phyloP scores from a whole-genome alignment of 2,888 invertebrate species.

The Hyalella azteca region DNA sequence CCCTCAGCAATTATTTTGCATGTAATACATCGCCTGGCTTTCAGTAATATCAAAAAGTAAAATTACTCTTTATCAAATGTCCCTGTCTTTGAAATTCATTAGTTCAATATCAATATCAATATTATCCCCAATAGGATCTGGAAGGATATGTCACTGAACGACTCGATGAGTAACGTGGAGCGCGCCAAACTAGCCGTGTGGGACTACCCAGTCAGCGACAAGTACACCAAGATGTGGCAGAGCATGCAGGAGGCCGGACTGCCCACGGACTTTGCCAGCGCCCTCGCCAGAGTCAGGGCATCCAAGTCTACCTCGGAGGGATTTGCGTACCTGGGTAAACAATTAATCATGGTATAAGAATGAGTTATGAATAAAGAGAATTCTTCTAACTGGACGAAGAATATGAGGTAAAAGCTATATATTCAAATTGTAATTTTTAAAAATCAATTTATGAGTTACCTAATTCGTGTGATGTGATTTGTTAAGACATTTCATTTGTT shows the following conservation, averaged over 20 bases:
- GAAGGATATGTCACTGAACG: constrained; percentile 97
- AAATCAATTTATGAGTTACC: too few relatives aligned
- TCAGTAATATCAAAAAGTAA: background rate
- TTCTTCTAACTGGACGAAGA: too few relatives aligned
- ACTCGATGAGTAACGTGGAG: constrained; percentile 86
- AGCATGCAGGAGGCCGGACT: constrained; percentile 87
- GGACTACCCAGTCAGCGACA: constrained; percentile 98
- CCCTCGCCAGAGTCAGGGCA: constrained; percentile 75
- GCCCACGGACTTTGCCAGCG: constrained; percentile 79
- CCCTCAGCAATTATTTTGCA: too few relatives aligned
- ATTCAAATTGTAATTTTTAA: too few relatives aligned
- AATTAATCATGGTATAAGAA: too few relatives aligned
- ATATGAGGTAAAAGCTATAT: too few relatives aligned
- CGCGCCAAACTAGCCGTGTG: constrained; percentile 94
- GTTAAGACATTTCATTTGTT: too few relatives aligned
- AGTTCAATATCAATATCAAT: too few relatives aligned
- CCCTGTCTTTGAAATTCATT: too few relatives aligned
- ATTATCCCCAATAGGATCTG: constrained; percentile 77
- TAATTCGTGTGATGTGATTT: too few relatives aligned
- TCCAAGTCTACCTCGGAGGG: constrained; percentile 76
- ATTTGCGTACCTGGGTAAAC: constrained; percentile 82
- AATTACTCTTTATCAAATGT: too few relatives aligned
- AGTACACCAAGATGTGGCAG: constrained; percentile 98
- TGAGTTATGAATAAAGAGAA: too few relatives aligned
- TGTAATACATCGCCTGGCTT: background rate